Base-by-base conservation (phyloP, 2,797 vertebrate species). In the Cyprinodon diabolis region DNA sequence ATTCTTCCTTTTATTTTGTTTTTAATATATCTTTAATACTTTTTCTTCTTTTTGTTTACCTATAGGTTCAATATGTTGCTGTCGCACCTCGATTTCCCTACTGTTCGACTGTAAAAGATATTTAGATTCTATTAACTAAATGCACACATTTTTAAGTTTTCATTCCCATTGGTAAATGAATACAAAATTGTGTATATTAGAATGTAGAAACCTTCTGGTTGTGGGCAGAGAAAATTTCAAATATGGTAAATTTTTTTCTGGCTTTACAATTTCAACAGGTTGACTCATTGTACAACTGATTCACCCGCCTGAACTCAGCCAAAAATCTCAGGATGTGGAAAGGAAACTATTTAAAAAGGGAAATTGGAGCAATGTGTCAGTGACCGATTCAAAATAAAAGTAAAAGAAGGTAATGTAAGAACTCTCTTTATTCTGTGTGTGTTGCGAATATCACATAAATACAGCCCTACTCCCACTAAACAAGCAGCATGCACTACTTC, bases 241-340 rank as follows among this genome's bases (percentile, higher is more conserved):
- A 90, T 89, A 84, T 83, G 86, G 77, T 70, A 76, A 49, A 79
- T 21, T 10, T 71, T 79, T 84, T 89, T 79, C 74, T 76, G 75
- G 43, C 76, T 57, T 71, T 49, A 15, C 84, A 84, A 90, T 92
- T 74, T 80, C 82, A 85, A 51, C 86, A n/a, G 79, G 81, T 84
- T 94, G 93, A 93, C 85, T 94, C 93, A 94, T 79, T 77, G 76
- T 82, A 86, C 91, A 89, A 91, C 82, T 90, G 86, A 89, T 86
- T 30, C 82, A 75, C 62, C 77, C 77, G 35, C 83, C 75, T 74
- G 75, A 83, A 74, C 75, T 21, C 47, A 2, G 55, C 86, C 88
- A 89, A 83, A 84, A 75, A 57, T 82, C 71, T 87, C 86, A 92
- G 91, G 90, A 92, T 93, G 91, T 92, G 91, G 91, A 92, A 58